phyloP scores from a whole-genome alignment of 1,140 invertebrate species.

The Calephelis nemesis region DNA sequence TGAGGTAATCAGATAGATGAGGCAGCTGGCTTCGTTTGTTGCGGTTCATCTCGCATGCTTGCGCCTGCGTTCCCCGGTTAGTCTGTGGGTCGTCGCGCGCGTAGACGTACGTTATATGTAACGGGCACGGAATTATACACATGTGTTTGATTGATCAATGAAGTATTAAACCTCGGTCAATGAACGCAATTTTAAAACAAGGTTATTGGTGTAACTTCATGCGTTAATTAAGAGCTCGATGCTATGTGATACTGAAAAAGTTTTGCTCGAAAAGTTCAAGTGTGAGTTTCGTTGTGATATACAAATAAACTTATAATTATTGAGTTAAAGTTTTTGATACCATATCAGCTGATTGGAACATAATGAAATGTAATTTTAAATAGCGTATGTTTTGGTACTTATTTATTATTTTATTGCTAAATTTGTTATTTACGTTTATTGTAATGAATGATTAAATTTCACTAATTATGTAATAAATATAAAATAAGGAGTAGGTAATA shows the following conservation, averaged over 20 bases:
- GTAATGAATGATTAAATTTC: no score
- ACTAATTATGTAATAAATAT: no score
- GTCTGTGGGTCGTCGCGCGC: conserved; percentile 64
- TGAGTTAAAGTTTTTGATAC: not conserved
- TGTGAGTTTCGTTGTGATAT: not conserved
- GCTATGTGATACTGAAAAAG: not conserved
- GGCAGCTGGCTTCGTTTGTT: conserved; percentile 53
- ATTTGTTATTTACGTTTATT: no score
- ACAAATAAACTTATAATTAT: not conserved
- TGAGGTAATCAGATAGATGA: conserved; percentile 68
- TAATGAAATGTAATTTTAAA: not conserved
- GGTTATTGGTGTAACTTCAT: conserved; percentile 30
- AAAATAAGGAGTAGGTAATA: no score
- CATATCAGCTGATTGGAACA: not conserved
- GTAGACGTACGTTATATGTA: conserved; percentile 63
- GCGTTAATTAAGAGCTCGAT: not conserved
- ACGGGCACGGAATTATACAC: conserved; percentile 24
- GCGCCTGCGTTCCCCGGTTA: conserved; percentile 46
- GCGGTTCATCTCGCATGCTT: conserved; percentile 59
- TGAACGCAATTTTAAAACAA: conserved; percentile 38
- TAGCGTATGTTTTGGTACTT: no score
- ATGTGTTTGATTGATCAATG: conserved; percentile 3
- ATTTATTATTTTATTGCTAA: no score
- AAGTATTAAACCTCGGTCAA: conserved; percentile 42
- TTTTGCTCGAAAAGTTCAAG: not conserved